Evolutionary conservation across 2,113 vertebrate genomes (phyloP), one percentile per base, ranked within the genome.

Genomic region (Chinchilla lanigera): DNA sequence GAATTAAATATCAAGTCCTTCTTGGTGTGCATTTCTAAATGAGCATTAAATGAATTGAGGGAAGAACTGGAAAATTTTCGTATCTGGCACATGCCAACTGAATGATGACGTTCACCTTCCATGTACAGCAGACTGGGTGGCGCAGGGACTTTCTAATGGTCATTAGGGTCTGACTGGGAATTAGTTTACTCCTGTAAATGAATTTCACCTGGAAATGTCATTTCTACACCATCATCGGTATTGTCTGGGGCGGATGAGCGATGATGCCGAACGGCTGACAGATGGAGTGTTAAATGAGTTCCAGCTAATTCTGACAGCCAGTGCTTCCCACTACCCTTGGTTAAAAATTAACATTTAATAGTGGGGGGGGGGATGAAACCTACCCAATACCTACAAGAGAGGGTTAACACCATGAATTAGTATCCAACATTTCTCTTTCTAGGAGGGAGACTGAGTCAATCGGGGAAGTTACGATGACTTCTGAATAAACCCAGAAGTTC

Each of bases 241-340:
- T 95, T 89, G 89, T 95, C 93, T 84, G 90, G 88, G 92, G 95
- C 77, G 44, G 98, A 69, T 95, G 93, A 97, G 88, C 92, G 90
- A 95, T 86, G 94, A 93, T 86, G 95, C 86, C 84, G 80, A 95
- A 95, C 85, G 77, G 88, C 78, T 95, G 97, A 97, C 97, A 95
- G 97, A 98, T 96, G 97, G 96, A 87, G 92, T 96, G 98, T 91
- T 92, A 97, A 89, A 91, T 77, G 82, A 95, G 85, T 98, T 96
- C 95, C 97, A 98, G 85, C 95, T 97, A 96, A 93, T 85, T 97
- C 87, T 97, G 97, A 98, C 93, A 98, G 92, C 92, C 92, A 91
- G 97, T 87, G 96, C 95, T 96, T 97, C 97, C 93, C 96, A 95
- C 88, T 38, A 91, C 60, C 47, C 85, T 90, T 93, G 69, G 89